These are phyloP conservation scores for Nicator chloris DNA, from an alignment of 2,113 vertebrate genomes.

Conservation along the genomic window DNA sequence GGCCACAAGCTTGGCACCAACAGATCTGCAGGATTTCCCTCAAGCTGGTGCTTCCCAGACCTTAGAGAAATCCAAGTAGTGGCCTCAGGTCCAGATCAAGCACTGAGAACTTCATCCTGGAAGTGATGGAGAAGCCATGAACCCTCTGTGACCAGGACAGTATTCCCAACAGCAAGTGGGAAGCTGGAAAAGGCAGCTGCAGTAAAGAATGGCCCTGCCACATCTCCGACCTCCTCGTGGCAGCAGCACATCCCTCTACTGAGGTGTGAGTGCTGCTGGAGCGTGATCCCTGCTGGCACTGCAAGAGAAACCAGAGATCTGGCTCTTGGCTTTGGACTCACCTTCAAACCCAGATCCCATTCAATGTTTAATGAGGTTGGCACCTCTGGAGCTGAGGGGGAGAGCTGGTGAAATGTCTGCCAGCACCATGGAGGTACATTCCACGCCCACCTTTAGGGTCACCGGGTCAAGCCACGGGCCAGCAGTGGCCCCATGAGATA, in stretches of 20 bases:
- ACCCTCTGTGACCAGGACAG: background rate
- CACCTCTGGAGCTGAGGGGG: background rate
- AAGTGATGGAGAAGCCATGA: background rate
- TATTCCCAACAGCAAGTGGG: background rate
- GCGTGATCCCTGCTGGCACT: background rate
- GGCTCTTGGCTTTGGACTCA: background rate
- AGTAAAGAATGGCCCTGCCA: background rate
- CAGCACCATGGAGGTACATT: background rate
- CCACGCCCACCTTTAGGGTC: background rate
- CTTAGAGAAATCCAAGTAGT: background rate
- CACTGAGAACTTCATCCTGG: background rate
- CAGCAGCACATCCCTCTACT: background rate
- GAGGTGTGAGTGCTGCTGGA: background rate
- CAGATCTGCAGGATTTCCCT: background rate
- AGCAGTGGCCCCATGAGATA: background rate
- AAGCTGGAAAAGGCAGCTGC: background rate
- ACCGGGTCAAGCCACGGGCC: background rate
- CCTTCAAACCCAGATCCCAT: background rate
- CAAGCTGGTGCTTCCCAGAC: background rate
- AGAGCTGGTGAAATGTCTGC: background rate
- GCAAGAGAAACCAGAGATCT: background rate
- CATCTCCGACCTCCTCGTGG: rapidly evolving
- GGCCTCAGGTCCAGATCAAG: background rate
- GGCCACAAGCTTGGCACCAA: background rate
- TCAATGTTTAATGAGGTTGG: background rate